Conservation (phyloP, 2,888 invertebrate genomes). For the Mesochorus sp. region DNA sequence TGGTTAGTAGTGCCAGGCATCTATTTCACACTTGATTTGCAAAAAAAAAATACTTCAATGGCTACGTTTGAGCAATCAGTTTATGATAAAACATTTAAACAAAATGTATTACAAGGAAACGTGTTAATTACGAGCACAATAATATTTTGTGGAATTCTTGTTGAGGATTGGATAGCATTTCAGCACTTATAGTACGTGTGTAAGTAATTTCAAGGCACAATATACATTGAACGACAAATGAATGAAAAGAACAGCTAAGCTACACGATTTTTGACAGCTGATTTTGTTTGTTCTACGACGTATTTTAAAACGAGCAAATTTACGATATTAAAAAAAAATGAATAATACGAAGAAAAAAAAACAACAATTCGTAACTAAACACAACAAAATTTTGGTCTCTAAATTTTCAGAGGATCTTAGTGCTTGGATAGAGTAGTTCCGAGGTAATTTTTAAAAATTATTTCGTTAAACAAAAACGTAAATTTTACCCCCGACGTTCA, state of each 20-base stretch:
- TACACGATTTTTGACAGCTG: constrained; percentile 33
- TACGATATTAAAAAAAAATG: constrained; percentile 17
- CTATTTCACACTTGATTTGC: constrained; percentile 53
- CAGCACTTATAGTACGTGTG: constrained; percentile 52
- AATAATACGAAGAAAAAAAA: constrained; percentile 34
- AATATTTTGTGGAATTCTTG: constrained; percentile 27
- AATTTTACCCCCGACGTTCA: constrained; percentile 17
- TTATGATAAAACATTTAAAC: no score
- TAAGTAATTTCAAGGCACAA: constrained; percentile 51
- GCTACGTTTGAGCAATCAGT: constrained; percentile 45
- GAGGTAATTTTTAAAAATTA: constrained; percentile 58
- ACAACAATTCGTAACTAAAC: constrained; percentile 25
- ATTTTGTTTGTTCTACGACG: constrained; percentile 10
- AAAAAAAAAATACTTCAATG: constrained; percentile 9
- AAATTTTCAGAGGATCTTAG: constrained; percentile 75
- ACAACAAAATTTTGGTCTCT: constrained; percentile 56
- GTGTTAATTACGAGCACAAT: constrained; percentile 41
- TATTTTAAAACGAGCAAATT: constrained; percentile 28
- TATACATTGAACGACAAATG: constrained; percentile 29
- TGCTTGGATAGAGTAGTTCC: constrained; percentile 80
- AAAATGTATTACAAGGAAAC: constrained; percentile 3
- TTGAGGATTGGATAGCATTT: constrained; percentile 29
- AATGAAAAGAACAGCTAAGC: constrained; percentile 50
- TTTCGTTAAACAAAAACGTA: constrained; percentile 8
- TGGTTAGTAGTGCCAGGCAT: constrained; percentile 51